Evolutionary conservation across 1,140 invertebrate species (phyloP).

Genomic region (Meloidogyne hapla): DNA sequence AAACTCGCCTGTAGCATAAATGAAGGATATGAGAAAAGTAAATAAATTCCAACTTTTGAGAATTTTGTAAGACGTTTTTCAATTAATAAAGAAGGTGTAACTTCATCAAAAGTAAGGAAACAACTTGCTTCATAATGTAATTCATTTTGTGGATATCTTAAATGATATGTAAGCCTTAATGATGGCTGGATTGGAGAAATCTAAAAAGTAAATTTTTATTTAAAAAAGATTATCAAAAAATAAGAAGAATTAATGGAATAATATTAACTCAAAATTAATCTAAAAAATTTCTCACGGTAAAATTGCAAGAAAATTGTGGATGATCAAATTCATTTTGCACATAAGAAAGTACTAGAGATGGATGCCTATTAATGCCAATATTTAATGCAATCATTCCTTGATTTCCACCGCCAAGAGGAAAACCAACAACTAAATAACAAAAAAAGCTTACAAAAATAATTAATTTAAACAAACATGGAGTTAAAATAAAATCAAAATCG

Average conservation of each 20-base stretch:
- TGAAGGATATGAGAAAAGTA: slow-evolving; percentile 49
- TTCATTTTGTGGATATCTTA: slow-evolving; percentile 43
- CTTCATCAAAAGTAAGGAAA: slow-evolving; percentile 28
- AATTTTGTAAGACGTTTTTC: slow-evolving; percentile 50
- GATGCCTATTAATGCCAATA: slow-evolving; percentile 13
- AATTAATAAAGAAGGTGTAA: slow-evolving; percentile 51
- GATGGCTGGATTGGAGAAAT: slow-evolving; percentile 26
- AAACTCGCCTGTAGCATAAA: slow-evolving; percentile 50
- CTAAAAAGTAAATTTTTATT: slow-evolving; percentile 14
- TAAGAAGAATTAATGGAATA: slow-evolving; percentile 3
- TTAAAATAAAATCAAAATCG: slow-evolving; percentile 37
- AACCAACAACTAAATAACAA: slow-evolving; percentile 33
- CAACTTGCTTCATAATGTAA: slow-evolving; percentile 39
- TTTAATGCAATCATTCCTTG: slow-evolving; percentile 51
- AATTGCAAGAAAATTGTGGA: slow-evolving; percentile 52
- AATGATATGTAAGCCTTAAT: slow-evolving; percentile 32
- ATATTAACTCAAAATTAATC: neutral
- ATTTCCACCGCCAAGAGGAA: slow-evolving; percentile 42
- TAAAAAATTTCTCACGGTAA: slow-evolving; percentile 33
- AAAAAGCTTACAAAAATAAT: slow-evolving; percentile 10
- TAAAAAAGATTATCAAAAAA: neutral
- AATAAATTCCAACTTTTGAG: slow-evolving; percentile 42
- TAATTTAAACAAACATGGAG: slow-evolving; percentile 15
- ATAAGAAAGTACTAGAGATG: slow-evolving; percentile 34
- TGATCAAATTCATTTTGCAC: slow-evolving; percentile 55